Conservation (phyloP, 2,113 vertebrate species). For the Chiloscyllium plagiosum region DNA sequence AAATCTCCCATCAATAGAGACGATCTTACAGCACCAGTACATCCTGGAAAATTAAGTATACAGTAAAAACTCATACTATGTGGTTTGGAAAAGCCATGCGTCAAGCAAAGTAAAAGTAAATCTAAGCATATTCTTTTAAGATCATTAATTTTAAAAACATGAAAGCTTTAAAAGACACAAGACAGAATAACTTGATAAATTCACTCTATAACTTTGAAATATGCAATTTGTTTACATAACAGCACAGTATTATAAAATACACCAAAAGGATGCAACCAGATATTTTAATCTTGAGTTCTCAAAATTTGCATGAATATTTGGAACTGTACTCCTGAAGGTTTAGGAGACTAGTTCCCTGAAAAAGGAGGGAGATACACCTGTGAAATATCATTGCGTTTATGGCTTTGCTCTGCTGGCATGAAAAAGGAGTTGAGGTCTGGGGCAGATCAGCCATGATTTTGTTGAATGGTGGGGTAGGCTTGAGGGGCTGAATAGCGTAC, state of each 20-base stretch:
- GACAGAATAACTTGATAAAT: not conserved
- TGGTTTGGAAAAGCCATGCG: not conserved
- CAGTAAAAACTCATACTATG: not conserved
- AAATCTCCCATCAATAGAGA: not conserved
- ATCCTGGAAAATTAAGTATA: not conserved
- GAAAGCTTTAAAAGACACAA: not conserved
- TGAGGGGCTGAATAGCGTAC: no score
- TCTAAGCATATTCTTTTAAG: not conserved
- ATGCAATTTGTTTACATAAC: not conserved
- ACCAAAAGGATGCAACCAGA: not conserved
- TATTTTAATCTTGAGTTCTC: not conserved
- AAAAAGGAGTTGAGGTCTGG: no score
- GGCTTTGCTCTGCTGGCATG: no score
- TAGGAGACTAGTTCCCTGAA: no score
- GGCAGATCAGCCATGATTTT: no score
- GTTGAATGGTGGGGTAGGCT: no score
- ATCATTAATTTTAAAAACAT: not conserved
- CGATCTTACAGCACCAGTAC: not conserved
- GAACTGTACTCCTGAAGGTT: no score
- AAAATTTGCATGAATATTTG: no score
- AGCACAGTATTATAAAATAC: not conserved
- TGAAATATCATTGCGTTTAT: no score
- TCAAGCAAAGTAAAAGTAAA: not conserved
- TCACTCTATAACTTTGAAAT: not conserved
- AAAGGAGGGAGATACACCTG: no score